A percentile compares a stretch with the other conserved stretches of the same genome.
Conservation (phyloP, 2,888 invertebrate genomes). For the Drosophila putrida region DNA sequence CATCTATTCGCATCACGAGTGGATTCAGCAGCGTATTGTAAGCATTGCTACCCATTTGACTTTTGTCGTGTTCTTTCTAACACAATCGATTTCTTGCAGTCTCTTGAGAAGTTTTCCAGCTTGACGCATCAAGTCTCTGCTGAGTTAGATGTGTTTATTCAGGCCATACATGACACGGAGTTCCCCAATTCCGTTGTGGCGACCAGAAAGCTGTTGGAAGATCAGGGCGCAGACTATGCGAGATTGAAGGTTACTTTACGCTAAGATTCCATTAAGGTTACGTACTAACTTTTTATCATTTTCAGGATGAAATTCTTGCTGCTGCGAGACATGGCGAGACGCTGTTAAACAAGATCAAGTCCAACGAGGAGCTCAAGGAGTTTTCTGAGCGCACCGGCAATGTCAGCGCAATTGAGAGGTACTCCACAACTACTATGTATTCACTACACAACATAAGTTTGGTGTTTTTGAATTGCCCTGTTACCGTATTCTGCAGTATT, state of each 20-base stretch:
- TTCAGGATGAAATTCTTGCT: slow-evolving; percentile 92
- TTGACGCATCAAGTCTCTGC: slow-evolving; percentile 96
- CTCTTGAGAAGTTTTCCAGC: slow-evolving; percentile 96
- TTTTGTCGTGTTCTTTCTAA: background rate
- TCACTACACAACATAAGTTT: slow-evolving; percentile 27
- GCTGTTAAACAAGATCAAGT: slow-evolving; percentile 91
- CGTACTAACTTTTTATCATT: background rate
- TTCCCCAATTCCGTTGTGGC: slow-evolving; percentile 97
- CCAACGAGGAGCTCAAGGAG: slow-evolving; percentile 87
- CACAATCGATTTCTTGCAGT: slow-evolving; percentile 87
- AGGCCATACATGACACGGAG: slow-evolving; percentile 95
- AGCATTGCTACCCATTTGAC: slow-evolving; percentile 81
- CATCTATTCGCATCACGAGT: slow-evolving; percentile 96
- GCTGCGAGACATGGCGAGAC: slow-evolving; percentile 96
- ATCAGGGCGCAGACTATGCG: slow-evolving; percentile 91
- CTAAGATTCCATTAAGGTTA: background rate
- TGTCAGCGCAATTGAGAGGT: slow-evolving; percentile 97
- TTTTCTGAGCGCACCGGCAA: slow-evolving; percentile 91
- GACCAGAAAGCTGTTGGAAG: slow-evolving; percentile 93
- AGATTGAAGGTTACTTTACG: slow-evolving; percentile 82
- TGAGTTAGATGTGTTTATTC: slow-evolving; percentile 94
- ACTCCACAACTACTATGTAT: slow-evolving; percentile 43
- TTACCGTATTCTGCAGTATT: slow-evolving; percentile 40
- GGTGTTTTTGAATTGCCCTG: slow-evolving; percentile 57
- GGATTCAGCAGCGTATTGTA: slow-evolving; percentile 98